phyloP scores from a whole-genome alignment of 2,797 vertebrate species.

The Cossypha caffra region DNA sequence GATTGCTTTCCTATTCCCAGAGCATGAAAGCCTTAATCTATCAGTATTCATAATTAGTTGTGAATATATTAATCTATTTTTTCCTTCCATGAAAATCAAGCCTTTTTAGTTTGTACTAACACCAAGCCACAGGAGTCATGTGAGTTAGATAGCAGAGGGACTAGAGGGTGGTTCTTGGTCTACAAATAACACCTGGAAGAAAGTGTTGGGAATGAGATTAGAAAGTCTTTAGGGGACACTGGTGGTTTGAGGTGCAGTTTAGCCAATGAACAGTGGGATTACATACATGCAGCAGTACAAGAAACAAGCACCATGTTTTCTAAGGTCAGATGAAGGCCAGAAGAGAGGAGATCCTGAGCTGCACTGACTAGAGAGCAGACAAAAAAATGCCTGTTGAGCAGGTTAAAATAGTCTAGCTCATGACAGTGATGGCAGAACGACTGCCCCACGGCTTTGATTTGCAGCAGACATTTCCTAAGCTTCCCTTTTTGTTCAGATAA shows the following conservation, averaged over 20 bases:
- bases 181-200: neutral
- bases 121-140: neutral
- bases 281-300: neutral
- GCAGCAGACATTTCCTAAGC: neutral
- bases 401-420: neutral
- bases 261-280: neutral
- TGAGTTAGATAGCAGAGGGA: neutral
- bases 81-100: neutral
- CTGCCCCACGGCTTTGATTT: neutral
- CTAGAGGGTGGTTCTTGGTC: neutral
- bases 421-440: neutral
- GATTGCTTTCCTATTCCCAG: neutral
- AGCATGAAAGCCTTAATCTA: neutral
- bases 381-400: neutral
- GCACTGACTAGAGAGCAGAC: neutral
- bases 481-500: neutral
- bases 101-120: neutral
- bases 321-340: neutral
- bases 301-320: neutral
- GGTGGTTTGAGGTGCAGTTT: neutral
- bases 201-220: neutral
- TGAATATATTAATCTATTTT: neutral
- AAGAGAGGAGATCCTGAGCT: neutral
- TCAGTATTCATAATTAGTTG: neutral
- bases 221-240: neutral